Percentiles rank a stretch among this genome's conserved stretches.
Evolutionary conservation across 2,113 vertebrate genomes (phyloP).

Genomic region (human): GRCh38 chr18:68541001-68541500

Average conservation of each 20-base stretch:
- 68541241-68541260: background rate
- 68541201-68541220: too few species aligned
- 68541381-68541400: background rate
- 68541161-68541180: too few species aligned
- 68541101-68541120: too few species aligned
- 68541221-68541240: too few species aligned
- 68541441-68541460: background rate
- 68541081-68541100: too few species aligned
- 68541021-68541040: too few species aligned
- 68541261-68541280: background rate
- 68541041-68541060: too few species aligned
- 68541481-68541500: background rate
- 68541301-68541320: background rate
- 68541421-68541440: background rate
- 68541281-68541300: background rate
- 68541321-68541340: background rate
- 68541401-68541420: background rate
- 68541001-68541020: too few species aligned
- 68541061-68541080: too few species aligned
- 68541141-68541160: too few species aligned
- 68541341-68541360: background rate
- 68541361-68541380: background rate
- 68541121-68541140: too few species aligned
- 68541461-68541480: background rate
- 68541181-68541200: too few species aligned